Evolutionary conservation across 2,797 vertebrate species (phyloP).

Genomic region (Poeciliopsis infans): DNA sequence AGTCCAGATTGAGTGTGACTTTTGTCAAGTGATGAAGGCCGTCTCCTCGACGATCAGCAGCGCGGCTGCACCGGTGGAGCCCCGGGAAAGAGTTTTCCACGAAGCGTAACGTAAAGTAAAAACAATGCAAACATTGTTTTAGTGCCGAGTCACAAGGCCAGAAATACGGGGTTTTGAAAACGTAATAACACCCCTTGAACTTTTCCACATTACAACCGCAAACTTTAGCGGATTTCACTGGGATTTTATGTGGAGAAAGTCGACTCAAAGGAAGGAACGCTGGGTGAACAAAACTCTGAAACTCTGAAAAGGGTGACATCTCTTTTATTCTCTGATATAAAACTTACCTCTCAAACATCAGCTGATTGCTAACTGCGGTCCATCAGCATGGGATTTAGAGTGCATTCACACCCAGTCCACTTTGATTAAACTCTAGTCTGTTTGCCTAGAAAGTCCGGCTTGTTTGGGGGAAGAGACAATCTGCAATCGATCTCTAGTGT

Average conservation of each 20-base stretch:
- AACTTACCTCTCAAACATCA: background rate
- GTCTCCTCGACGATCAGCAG: constrained; percentile 12
- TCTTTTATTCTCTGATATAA: background rate
- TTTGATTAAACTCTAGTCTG: too few species aligned
- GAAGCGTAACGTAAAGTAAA: constrained; percentile 35
- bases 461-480: too few species aligned
- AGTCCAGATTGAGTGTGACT: constrained; percentile 63
- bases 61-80: constrained; percentile 9
- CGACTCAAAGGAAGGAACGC: background rate
- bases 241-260: background rate
- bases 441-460: too few species aligned
- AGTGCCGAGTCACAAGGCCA: constrained; percentile 22
- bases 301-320: background rate
- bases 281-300: background rate
- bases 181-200: background rate
- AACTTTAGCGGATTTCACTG: background rate
- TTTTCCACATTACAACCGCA: background rate
- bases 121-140: constrained; percentile 59
- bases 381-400: too few species aligned
- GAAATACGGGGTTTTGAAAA: constrained; percentile 25
- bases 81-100: constrained; percentile 52
- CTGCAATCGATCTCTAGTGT: too few species aligned
- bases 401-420: too few species aligned
- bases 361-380: too few species aligned
- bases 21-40: constrained; percentile 30